phyloP scores from a whole-genome alignment of 1,140 invertebrate species.

The Gryllus bimaculatus region DNA sequence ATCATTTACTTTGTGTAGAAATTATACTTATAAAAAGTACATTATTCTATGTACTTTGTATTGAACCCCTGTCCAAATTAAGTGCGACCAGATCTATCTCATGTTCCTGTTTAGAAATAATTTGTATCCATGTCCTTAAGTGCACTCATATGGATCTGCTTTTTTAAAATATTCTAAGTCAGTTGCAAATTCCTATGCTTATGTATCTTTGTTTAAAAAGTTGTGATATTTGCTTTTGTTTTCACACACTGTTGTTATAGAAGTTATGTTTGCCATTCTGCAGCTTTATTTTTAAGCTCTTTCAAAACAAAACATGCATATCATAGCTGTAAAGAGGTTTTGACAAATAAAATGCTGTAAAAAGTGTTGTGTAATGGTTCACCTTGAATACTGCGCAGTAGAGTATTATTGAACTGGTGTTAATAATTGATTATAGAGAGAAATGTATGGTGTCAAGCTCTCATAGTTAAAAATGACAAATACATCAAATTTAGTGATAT shows the following conservation, averaged over 20 bases:
- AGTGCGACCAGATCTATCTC: not conserved
- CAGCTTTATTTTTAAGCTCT: slow-evolving; percentile 34
- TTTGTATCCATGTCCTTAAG: slow-evolving; percentile 20
- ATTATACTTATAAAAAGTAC: not conserved
- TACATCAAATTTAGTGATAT: too few relatives aligned
- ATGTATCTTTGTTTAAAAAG: slow-evolving; percentile 12
- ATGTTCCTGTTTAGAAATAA: slow-evolving; percentile 21
- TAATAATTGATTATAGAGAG: too few relatives aligned
- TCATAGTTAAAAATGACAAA: too few relatives aligned
- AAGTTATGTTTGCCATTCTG: slow-evolving; percentile 23
- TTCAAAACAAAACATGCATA: slow-evolving; percentile 71
- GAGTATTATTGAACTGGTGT: slow-evolving; percentile 22
- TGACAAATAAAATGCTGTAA: slow-evolving; percentile 56
- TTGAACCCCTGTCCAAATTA: not conserved
- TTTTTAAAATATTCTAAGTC: slow-evolving; percentile 21
- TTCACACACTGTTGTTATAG: slow-evolving; percentile 19
- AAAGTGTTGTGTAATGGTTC: slow-evolving; percentile 31
- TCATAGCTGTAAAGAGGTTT: slow-evolving; percentile 72
- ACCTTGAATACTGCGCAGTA: slow-evolving; percentile 26
- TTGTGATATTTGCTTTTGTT: slow-evolving; percentile 21
- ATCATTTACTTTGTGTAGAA: too few relatives aligned
- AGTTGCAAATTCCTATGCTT: slow-evolving; percentile 22
- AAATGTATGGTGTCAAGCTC: too few relatives aligned
- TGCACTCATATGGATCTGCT: slow-evolving; percentile 23
- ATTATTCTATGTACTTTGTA: not conserved